phyloP scores from a whole-genome alignment of 2,797 vertebrate genomes.

The Cynodonichthys magdalenae region DNA sequence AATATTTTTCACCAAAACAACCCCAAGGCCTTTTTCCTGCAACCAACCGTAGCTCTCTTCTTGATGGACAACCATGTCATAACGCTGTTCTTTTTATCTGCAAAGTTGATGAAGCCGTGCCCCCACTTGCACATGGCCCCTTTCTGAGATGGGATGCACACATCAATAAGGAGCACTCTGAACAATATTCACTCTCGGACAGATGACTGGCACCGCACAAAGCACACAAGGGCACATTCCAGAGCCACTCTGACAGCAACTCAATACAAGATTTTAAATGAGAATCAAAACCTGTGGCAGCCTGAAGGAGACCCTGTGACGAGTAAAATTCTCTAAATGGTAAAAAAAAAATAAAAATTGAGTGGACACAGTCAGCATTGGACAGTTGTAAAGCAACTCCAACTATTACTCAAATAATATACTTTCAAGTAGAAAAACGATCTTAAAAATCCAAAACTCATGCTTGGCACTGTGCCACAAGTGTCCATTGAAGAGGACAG shows the following conservation, averaged over 20 bases:
- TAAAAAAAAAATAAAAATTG: constrained; percentile 33
- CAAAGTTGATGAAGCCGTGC: constrained; percentile 57
- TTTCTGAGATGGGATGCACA: constrained; percentile 29
- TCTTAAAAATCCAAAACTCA: too few species aligned
- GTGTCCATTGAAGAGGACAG: too few species aligned
- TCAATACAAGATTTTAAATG: constrained; percentile 51
- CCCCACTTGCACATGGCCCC: constrained; percentile 29
- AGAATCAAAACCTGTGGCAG: constrained; percentile 50
- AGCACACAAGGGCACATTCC: constrained; percentile 44
- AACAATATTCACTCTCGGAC: constrained; percentile 37
- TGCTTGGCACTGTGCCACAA: too few species aligned
- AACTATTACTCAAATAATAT: too few species aligned
- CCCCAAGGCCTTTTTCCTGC: constrained; percentile 53
- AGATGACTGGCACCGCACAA: constrained; percentile 34
- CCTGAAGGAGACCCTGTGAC: constrained; percentile 44
- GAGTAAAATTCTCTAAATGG: constrained; percentile 40
- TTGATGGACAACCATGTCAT: constrained; percentile 62
- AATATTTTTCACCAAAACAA: constrained; percentile 44
- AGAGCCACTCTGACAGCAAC: constrained; percentile 58
- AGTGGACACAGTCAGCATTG: constrained; percentile 23
- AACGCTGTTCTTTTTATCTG: constrained; percentile 69
- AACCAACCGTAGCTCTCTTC: constrained; percentile 30
- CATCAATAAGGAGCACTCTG: constrained; percentile 37
- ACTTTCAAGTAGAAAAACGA: too few species aligned
- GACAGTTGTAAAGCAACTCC: not conserved